Evolutionary conservation across 2,888 invertebrate species (phyloP), one percentile per base, ranked within the genome.

Genomic region (Phaonia tiefii): DNA sequence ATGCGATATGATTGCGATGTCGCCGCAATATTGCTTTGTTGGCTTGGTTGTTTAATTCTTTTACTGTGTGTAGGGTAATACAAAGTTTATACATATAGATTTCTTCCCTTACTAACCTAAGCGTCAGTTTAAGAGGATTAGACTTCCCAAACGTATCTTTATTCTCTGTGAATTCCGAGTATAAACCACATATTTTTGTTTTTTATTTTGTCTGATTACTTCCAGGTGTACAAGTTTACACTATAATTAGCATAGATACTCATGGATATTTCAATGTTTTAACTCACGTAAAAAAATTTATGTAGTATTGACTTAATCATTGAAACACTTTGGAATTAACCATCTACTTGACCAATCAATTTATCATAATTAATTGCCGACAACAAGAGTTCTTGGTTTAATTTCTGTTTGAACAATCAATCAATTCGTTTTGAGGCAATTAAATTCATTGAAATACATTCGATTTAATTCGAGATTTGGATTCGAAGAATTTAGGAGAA

Each of bases 141-240:
- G 31, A 31, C 31, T 3, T 31, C 31, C 3, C 31, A 31, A 31
- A n/a, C 8, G 3, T 31, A 31, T 31, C 31, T 31, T 31, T 3
- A 8, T 31, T 31, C 31, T 8, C 31, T 31, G 31, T 31, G 31
- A 5, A 31, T 3, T 8, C 3, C 8, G 31, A 5, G 3, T 31
- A 8, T 31, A 31, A 31, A 31, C 31, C 31, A 31, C 4, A n/a
- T n/a, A n/a, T n/a, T n/a, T 8, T 8, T 8, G 31, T 31, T 31
- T 31, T 31, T 31, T 31, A 2, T 44, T 44, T n/a, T 10, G 4
- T 20, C 20, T 49, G 11, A 54, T 22, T 2, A 54, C 25, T 54
- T 54, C 54, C 54, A 54, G 54, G 54, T 54, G 54, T 54, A 22
- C 54, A 25, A 54, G 13, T 54, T 3, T 54, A 54, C 25, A 54